Percentiles rank a stretch among this genome's conserved stretches.
These are phyloP conservation scores for Paracanthobrama guichenoti DNA, from an alignment of 2,113 vertebrate genomes.

Conservation along the genomic window DNA sequence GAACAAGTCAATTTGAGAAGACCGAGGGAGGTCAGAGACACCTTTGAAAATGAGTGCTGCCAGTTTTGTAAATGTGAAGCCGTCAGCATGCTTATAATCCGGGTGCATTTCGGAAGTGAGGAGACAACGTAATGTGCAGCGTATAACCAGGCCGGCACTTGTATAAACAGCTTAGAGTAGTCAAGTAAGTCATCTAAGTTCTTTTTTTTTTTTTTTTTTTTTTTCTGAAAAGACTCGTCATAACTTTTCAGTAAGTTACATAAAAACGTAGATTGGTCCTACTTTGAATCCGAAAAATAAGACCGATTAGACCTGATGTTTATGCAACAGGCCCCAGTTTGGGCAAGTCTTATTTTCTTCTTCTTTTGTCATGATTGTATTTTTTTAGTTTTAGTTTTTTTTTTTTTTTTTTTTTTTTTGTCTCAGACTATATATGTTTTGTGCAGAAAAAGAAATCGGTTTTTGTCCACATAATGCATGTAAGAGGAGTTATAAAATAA, in stretches of 20 bases:
- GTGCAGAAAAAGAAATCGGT: not conserved
- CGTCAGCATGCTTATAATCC: not conserved
- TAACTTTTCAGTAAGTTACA: too few species aligned
- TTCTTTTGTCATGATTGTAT: not conserved
- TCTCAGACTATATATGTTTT: not conserved
- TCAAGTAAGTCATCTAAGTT: too few species aligned
- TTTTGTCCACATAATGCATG: not conserved
- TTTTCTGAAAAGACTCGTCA: too few species aligned
- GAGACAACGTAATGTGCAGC: not conserved
- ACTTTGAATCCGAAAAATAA: too few species aligned
- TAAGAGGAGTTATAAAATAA: not conserved
- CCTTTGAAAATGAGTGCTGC: not conserved
- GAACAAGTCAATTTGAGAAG: conserved; percentile 1
- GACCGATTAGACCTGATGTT: too few species aligned
- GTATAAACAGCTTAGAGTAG: too few species aligned
- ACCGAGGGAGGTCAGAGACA: not conserved
- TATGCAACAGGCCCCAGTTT: not conserved
- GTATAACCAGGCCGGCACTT: too few species aligned
- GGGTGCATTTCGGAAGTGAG: not conserved
- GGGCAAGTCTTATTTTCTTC: not conserved
- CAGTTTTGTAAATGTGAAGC: conserved; percentile 8
- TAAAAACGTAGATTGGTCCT: too few species aligned
- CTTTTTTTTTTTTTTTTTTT: too few species aligned
- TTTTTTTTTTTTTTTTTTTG: not conserved
- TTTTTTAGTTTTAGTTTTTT: not conserved